These are phyloP conservation scores for Marisa cornuarietis DNA, from an alignment of 1,140 invertebrate species.

Conservation along the genomic window DNA sequence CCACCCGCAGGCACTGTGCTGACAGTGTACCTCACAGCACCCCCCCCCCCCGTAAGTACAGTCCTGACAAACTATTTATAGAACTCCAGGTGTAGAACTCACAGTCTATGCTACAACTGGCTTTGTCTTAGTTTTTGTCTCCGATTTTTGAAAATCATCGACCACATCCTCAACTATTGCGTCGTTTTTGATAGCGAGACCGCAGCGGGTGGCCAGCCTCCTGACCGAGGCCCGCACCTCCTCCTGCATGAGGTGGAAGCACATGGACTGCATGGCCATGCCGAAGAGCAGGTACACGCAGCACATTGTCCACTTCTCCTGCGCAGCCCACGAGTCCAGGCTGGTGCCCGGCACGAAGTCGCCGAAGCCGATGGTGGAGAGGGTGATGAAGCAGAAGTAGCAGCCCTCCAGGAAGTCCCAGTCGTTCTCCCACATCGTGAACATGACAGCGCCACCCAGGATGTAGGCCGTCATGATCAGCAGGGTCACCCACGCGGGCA, in stretches of 20 bases:
- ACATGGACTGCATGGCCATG: constrained; percentile 98
- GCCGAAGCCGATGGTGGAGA: constrained; percentile 84
- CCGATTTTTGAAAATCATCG: not conserved
- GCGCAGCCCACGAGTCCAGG: constrained; percentile 68
- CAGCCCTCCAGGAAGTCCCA: constrained; percentile 92
- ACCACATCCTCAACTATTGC: not conserved
- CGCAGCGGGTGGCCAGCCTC: constrained; percentile 68
- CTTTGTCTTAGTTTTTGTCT: not conserved
- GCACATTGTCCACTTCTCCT: constrained; percentile 58
- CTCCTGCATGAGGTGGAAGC: constrained; percentile 97
- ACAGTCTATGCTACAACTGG: not conserved
- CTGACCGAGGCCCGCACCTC: constrained; percentile 80
- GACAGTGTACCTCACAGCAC: not conserved
- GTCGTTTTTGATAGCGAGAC: constrained; percentile 19
- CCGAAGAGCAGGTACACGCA: constrained; percentile 77
- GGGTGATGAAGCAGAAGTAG: constrained; percentile 80
- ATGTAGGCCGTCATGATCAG: constrained; percentile 63
- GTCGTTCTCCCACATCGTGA: constrained; percentile 70
- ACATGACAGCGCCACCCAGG: constrained; percentile 61
- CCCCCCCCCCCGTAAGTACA: no score
- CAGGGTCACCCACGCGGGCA: constrained; percentile 62
- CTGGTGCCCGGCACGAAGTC: constrained; percentile 89
- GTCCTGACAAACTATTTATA: no score
- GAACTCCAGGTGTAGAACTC: not conserved
- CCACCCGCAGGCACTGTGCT: not conserved